Evolutionary conservation across 2,113 vertebrate genomes (phyloP).

Genomic region (Psephotus haematonotus): DNA sequence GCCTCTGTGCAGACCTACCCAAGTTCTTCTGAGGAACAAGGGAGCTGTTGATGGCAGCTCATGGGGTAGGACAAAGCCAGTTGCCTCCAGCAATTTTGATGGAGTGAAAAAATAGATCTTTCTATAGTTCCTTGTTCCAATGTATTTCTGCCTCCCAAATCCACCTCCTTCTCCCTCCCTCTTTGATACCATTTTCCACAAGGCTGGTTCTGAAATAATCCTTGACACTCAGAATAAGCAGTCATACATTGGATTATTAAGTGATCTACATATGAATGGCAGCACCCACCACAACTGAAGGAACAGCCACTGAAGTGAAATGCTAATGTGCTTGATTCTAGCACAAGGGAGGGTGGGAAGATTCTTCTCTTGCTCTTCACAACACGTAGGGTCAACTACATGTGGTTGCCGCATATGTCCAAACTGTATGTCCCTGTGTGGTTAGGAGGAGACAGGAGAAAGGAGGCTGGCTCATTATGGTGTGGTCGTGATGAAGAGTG

Average conservation of each 20-base stretch:
- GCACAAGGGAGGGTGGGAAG: background rate
- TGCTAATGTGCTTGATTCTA: background rate
- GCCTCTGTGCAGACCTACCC: background rate
- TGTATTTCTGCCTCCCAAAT: background rate
- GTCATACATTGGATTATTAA: background rate
- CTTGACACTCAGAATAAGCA: background rate
- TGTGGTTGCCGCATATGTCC: background rate
- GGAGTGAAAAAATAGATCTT: background rate
- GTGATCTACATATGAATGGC: background rate
- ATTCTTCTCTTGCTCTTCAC: background rate
- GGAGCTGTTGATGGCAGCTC: background rate
- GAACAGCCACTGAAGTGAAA: background rate
- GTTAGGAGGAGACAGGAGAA: background rate
- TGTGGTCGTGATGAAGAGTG: background rate
- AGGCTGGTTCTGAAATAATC: background rate
- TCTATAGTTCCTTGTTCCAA: background rate
- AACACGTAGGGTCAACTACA: fast-evolving
- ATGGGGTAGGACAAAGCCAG: background rate
- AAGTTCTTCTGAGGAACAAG: background rate
- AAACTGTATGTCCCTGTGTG: no score
- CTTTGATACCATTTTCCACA: background rate
- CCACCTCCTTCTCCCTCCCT: background rate
- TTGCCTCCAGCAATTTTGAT: background rate
- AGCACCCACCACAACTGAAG: background rate
- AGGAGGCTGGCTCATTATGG: background rate